These are phyloP conservation scores for Ridgeia piscesae DNA, from an alignment of 1,140 invertebrate species.

Conservation along the genomic window DNA sequence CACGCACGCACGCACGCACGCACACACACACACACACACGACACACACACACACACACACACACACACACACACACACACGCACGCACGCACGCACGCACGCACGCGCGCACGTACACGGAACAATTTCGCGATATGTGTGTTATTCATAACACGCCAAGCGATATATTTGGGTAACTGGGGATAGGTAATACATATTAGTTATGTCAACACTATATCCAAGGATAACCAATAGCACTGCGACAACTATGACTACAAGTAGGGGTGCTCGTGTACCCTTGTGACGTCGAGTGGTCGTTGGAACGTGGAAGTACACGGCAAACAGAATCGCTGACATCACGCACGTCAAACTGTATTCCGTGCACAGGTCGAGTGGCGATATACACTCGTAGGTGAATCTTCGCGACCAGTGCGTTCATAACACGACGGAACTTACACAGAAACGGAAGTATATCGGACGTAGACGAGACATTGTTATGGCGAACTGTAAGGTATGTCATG, in stretches of 20 bases:
- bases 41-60: not conserved
- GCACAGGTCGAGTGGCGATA: not conserved
- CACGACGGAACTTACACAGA: not conserved
- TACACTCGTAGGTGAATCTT: not conserved
- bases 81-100: not conserved
- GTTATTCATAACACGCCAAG: no score
- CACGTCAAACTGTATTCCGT: not conserved
- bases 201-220: no score
- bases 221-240: no score
- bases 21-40: not conserved
- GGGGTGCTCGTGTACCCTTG: no score
- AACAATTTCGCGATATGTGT: no score
- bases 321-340: not conserved
- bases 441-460: not conserved
- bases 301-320: not conserved
- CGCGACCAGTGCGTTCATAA: not conserved
- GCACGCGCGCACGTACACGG: no score
- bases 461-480: not conserved
- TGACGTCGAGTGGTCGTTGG: not conserved
- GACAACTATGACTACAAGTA: no score
- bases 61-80: slow-evolving; percentile 8
- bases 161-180: no score
- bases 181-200: no score
- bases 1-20: not conserved
- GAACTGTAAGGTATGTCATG: not conserved